phyloP scores from a whole-genome alignment of 2,888 invertebrate species.

The Chymomyza caudatula region DNA sequence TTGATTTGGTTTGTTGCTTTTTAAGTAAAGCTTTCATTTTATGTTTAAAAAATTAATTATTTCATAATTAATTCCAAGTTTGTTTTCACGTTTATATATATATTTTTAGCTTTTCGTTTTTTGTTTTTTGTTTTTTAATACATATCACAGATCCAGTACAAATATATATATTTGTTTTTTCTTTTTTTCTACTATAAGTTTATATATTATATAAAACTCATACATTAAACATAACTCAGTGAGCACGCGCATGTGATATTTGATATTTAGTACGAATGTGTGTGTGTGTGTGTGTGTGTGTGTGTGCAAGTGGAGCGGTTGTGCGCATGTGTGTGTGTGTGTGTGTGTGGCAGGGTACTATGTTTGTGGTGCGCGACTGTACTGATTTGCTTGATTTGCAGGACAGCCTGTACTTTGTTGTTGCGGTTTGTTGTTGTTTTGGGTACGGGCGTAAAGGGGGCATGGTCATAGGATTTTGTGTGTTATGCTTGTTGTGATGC shows the following conservation, averaged over 20 bases:
- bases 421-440: constrained; percentile 20
- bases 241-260: constrained; percentile 52
- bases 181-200: constrained; percentile 55
- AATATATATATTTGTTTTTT: constrained; percentile 66
- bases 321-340: constrained; percentile 28
- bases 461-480: constrained; percentile 36
- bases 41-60: constrained; percentile 64
- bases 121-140: constrained; percentile 67
- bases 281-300: constrained; percentile 10
- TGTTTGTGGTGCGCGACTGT: constrained; percentile 18
- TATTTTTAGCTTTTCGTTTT: constrained; percentile 49
- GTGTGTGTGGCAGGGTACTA: constrained; percentile 20
- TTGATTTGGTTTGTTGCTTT: constrained; percentile 47
- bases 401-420: constrained; percentile 20
- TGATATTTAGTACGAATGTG: constrained; percentile 46
- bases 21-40: constrained; percentile 50
- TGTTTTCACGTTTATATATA: constrained; percentile 48
- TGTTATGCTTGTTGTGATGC: constrained; percentile 69
- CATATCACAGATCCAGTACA: constrained; percentile 78
- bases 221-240: constrained; percentile 67
- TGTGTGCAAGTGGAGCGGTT: constrained; percentile 12
- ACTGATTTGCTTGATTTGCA: too few species aligned
- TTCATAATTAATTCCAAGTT: constrained; percentile 62
- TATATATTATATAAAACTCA: constrained; percentile 59
- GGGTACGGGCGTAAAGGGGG: constrained; percentile 6